Percentiles rank a stretch among this genome's conserved stretches.
Evolutionary conservation across 2,113 vertebrate species (phyloP).

Genomic region (Hippocampus abdominalis): DNA sequence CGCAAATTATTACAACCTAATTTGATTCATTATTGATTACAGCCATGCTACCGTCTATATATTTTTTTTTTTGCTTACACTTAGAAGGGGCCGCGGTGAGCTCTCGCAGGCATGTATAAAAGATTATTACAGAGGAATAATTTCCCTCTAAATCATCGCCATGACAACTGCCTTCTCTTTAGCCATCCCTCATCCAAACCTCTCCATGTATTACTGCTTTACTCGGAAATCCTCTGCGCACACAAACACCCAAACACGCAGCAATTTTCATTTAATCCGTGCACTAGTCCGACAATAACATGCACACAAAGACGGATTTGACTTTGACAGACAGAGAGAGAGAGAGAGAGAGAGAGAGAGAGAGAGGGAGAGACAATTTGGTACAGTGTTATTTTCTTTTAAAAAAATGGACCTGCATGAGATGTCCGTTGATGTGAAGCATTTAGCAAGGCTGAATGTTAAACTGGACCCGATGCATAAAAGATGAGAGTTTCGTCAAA

Average conservation of each 20-base stretch:
- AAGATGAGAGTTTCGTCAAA: slow-evolving; percentile 14
- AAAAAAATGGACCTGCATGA: slow-evolving; percentile 23
- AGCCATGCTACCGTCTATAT: not conserved
- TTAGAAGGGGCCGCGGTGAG: slow-evolving; percentile 8
- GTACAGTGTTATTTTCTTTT: slow-evolving; percentile 22
- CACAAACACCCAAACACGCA: slow-evolving; percentile 27
- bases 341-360: slow-evolving; percentile 17
- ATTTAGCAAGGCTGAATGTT: slow-evolving; percentile 25
- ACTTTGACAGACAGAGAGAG: slow-evolving; percentile 28
- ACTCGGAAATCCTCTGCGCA: slow-evolving; percentile 52
- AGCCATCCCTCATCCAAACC: slow-evolving; percentile 58
- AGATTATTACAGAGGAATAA: slow-evolving; percentile 29
- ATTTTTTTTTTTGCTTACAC: not conserved
- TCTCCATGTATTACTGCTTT: slow-evolving; percentile 60
- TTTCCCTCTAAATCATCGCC: slow-evolving; percentile 59
- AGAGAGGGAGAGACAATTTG: slow-evolving; percentile 40
- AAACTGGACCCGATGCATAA: slow-evolving; percentile 40
- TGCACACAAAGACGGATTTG: slow-evolving; percentile 63
- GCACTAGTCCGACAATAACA: slow-evolving; percentile 63
- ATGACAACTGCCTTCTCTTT: slow-evolving; percentile 61
- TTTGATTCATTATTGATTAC: slow-evolving; percentile 8
- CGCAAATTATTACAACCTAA: not conserved
- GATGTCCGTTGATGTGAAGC: slow-evolving; percentile 27
- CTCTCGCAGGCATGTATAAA: slow-evolving; percentile 28
- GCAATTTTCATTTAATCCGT: slow-evolving; percentile 66